Base-by-base conservation (phyloP, 2,888 invertebrate species). In the Didymodactylos carnosus region DNA sequence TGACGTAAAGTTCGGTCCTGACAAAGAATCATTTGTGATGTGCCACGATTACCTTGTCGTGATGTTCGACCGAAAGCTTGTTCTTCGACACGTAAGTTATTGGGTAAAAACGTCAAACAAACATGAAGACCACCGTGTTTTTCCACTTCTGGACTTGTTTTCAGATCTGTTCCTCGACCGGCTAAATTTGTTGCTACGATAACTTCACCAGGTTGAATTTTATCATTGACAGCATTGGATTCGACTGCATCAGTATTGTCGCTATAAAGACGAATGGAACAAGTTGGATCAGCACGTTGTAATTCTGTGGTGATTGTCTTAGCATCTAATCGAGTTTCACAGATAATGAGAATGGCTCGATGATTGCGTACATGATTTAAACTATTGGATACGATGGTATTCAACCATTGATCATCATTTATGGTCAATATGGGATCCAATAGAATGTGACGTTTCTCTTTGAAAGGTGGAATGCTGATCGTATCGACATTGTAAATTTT, bases 21-120 rank as follows among this genome's bases (percentile, higher is more conserved):
- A 25, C 25, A 73, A 39, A 76, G 53, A 69, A 77, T 71, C 29
- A 77, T 69, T 41, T 71, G 69, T 8, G 71, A 76, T 25, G 76
- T 72, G 2, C 77, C 77, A 6, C 53, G 69, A 40, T 75, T 73
- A 39, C 77, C 77, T 49, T 77, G 75, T 39, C 77, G 46, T 29
- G 76, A 77, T 39, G 75, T 74, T 46, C 77, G 19, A 10, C 77
- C 77, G 73, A 77, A 76, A 23, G 76, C 76, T 43, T 77, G 77
- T 14, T 76, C 72, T 72, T 77, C 76, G 3, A 77, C 75, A n/a
- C 77, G 41, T 11, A 41, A 19, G 62, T 77, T 77, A n/a, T 35
- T 39, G 16, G 77, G 77, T 16, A 77, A n/a, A 73, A 77, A 77
- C 2, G 75, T 76, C 13, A 77, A 39, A 19, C 76, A 27, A 1